Base-by-base conservation (phyloP, 2,113 vertebrate species). In the Pomatostomus ruficeps region DNA sequence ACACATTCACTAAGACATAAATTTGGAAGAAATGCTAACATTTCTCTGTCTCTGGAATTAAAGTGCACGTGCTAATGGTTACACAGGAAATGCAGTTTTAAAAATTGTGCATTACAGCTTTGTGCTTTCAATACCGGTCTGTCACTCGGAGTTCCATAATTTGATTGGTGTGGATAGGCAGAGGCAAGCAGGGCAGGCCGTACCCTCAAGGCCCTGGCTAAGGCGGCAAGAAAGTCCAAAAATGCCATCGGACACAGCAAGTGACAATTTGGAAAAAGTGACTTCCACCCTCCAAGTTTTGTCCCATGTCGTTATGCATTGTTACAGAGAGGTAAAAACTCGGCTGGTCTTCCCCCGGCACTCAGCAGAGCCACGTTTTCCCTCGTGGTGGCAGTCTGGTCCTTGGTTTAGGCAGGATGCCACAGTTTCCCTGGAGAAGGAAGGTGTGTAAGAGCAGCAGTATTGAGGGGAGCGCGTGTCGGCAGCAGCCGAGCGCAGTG, bases 281-380 rank as follows among this genome's bases (percentile, higher is more conserved):
- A 6, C 7, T 55, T 38, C 28, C 10, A 38, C 28, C 8, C 3
- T 24, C 5, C 5, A 51, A 10, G 5, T 46, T 46, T 40, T 48
- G 28, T 35, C 31, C 40, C 10, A 10, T 24, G 21, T 19, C 0
- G 0, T 11, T 11, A 14, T 2, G 4, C 6, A 7, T 61, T 5
- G 0, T 6, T 36, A 12, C 26, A 67, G 57, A 73, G 31, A 65
- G 36, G 16, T 10, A 51, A 42, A 54, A 72, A 61, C 4, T 18
- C 16, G 36, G 8, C 33, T 68, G 26, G 11, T 19, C 20, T 54
- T 57, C 9, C n/a, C 10, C 10, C 1, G 8, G 15, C 4, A 18
- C 20, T 68, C 45, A 36, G n/a, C 54, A 80, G 9, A 76, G 7
- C 10, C 54, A 14, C 2, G 0, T 43, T 67, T 59, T 43, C 10